Conservation (phyloP, 2,888 invertebrate genomes). For the Pandemis cinnamomeana region DNA sequence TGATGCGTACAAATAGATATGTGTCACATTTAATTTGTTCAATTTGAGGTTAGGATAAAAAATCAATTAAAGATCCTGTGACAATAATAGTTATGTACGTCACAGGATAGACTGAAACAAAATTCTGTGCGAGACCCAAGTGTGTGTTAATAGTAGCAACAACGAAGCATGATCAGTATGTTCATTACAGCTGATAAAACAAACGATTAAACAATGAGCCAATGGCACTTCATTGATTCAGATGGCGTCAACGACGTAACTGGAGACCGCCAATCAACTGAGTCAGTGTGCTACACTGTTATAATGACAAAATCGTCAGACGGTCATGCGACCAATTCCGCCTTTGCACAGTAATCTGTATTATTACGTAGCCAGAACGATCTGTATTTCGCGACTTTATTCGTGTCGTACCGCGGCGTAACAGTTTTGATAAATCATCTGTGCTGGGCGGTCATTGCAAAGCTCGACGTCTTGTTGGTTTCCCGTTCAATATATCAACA, state of each 20-base stretch:
- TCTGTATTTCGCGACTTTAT: conserved; percentile 8
- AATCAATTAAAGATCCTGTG: too few relatives aligned
- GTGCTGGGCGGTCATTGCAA: conserved; percentile 25
- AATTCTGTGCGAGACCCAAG: background rate
- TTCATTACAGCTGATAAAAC: conserved; percentile 79
- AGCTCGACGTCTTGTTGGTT: conserved; percentile 30
- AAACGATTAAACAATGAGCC: conserved; percentile 79
- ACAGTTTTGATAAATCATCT: conserved; percentile 31
- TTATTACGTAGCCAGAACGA: conserved; percentile 13
- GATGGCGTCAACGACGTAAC: conserved; percentile 75
- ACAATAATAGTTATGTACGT: too few relatives aligned
- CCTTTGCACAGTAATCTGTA: conserved; percentile 43
- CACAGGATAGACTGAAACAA: too few relatives aligned
- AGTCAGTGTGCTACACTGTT: conserved; percentile 41
- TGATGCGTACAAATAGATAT: too few relatives aligned
- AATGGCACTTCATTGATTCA: conserved; percentile 80
- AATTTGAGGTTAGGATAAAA: too few relatives aligned
- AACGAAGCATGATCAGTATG: conserved; percentile 49
- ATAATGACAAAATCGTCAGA: conserved; percentile 49
- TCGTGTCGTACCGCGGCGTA: conserved; percentile 4
- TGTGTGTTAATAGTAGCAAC: conserved; percentile 44
- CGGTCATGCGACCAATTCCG: conserved; percentile 45
- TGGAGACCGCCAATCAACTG: conserved; percentile 72
- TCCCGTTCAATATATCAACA: conserved; percentile 37
- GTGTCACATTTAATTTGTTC: too few relatives aligned